Conservation (phyloP, 2,797 vertebrate genomes). For the Dipus sagitta region DNA sequence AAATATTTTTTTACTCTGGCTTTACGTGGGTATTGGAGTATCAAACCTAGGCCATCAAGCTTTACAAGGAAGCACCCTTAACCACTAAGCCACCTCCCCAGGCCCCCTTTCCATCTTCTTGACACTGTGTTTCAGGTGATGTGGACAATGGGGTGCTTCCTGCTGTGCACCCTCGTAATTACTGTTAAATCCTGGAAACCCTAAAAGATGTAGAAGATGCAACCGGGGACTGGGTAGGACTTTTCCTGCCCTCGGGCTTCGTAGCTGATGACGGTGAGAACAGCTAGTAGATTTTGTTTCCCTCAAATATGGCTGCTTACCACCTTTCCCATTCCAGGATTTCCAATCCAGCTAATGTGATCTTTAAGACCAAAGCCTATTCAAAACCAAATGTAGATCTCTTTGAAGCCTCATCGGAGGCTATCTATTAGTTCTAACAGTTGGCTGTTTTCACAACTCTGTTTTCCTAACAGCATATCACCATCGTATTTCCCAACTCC, state of each 20-base stretch:
- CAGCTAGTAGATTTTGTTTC: not conserved
- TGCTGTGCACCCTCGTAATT: not conserved
- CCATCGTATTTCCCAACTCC: not conserved
- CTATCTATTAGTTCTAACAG: not conserved
- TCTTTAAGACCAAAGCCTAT: slow-evolving; percentile 27
- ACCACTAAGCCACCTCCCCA: too few species aligned
- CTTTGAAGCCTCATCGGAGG: not conserved
- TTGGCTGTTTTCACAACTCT: not conserved
- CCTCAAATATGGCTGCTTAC: not conserved
- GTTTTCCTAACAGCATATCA: not conserved
- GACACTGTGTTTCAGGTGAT: not conserved
- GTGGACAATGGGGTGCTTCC: not conserved
- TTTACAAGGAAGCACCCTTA: too few species aligned
- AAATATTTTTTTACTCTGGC: too few species aligned
- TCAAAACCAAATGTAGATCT: not conserved
- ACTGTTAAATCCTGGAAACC: slow-evolving; percentile 3
- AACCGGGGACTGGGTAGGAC: not conserved
- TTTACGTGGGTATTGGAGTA: too few species aligned
- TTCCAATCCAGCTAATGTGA: not conserved
- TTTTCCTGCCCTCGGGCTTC: not conserved
- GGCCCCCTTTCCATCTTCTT: not conserved
- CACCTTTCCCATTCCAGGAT: not conserved
- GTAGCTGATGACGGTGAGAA: not conserved
- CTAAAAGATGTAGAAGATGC: not conserved
- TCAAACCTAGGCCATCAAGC: too few species aligned